Base-by-base conservation (phyloP, 2,113 vertebrate species). In the Pampusana beccarii region DNA sequence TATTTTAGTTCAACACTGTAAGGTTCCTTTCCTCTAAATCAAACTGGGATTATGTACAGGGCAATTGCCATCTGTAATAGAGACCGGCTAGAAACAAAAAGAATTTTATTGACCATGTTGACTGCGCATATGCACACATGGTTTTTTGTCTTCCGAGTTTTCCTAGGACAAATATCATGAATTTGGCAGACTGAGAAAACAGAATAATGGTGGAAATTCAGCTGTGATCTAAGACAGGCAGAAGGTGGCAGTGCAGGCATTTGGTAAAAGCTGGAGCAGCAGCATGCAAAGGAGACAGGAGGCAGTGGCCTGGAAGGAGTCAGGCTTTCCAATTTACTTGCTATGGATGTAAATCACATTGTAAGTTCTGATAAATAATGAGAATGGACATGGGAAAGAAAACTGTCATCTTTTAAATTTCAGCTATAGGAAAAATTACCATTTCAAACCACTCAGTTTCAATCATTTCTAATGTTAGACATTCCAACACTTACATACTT, bases 371-470 rank as follows among this genome's bases (percentile, higher is more conserved):
- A 84, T 74, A 90, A 96, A 92, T 86, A 94, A 93, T 61, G 56
- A 86, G 88, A 94, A 89, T 5, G 62, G 93, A 88, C 88, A 50
- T 3, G 83, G 53, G 91, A 88, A 92, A 89, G 77, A 91, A 92
- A 94, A 87, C 61, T 44, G 44, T 79, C 89, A 74, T 91, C 69
- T 86, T 92, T 90, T 54, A 75, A 51, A 88, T 90, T 80, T 87
- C 86, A 85, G 62, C 54, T 81, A 54, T 28, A 81, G 80, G 86
- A 72, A 93, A 95, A 93, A 95, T 92, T 88, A 71, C 53, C 77
- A 93, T 92, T 95, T 96, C 93, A 96, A 97, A 96, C 86, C 36
- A 38, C 77, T 93, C 82, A 5, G 18, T 92, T 96, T 93, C 88
- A 92, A 90, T 90, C 5, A 64, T 71, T 86, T 75, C 69, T 24